Evolutionary conservation across 2,113 vertebrate genomes (phyloP), one percentile per base, ranked within the genome.

Genomic region (Oryzias curvinotus): DNA sequence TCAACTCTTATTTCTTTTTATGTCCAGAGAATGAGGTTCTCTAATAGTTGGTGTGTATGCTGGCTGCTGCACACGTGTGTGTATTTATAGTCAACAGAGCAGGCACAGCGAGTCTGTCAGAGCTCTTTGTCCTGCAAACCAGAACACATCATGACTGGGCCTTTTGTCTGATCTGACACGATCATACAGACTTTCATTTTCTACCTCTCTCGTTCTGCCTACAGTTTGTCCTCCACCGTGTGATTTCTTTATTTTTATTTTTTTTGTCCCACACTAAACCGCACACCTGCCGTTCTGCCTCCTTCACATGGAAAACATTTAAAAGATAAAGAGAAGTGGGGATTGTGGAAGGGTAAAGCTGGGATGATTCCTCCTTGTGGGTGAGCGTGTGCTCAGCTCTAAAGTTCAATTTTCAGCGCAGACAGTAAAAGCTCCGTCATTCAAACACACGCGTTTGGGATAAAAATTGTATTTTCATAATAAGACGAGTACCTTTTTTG

Each of bases 101-200:
- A 68, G 55, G 81, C 57, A 44, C 47, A 55, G 63, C 50, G 71
- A 87, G 73, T 75, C 81, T 79, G 84, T 83, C 80, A 68, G 76
- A 68, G 76, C 57, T 81, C 84, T 89, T 87, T 89, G 84, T 90
- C 87, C 76, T 76, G 56, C 44, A 47, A 23, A 52, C 0, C 16
- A 78, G 80, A 86, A 80, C 77, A 59, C 66, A 75, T 86, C 70
- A 76, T 77, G 78, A 71, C 80, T 74, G 78, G 53, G 77, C 75
- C 84, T 85, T 87, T 83, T 88, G 81, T 84, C 68, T 84, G 62
- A 73, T 53, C 60, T 82, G 70, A 85, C 73, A 86, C 65, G 77
- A 72, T 80, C 77, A 66, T 69, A 81, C 71, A 68, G 52, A 73
- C 70, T 62, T 26, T 80, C 42, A 78, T 62, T 65, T 47, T 23